Base-by-base conservation (phyloP, 2,113 vertebrate species). In the Pangasianodon gigas region DNA sequence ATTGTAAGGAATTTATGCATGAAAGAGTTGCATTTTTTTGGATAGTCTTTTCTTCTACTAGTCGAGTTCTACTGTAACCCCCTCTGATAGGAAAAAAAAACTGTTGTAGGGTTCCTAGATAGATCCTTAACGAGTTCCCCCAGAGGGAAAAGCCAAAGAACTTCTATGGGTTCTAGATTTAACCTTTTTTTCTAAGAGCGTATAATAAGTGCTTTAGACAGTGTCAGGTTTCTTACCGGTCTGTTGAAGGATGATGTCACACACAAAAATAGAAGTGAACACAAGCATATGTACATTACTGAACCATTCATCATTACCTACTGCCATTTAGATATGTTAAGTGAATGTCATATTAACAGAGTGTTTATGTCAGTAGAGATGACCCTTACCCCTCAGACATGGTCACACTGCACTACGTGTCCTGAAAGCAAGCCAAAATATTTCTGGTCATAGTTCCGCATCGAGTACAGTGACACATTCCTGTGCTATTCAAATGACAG, bases 351-450 rank as follows among this genome's bases (percentile, higher is more conserved):
- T 93, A 88, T 91, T 90, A 74, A 85, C 60, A 89, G 44, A 81
- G 85, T 87, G 81, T 84, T 44, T n/a, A 89, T 85, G 32, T 46
- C 84, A 85, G 85, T 54, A 48, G 65, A 89, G 21, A 91, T 69
- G 88, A 92, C 86, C 88, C 92, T 91, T 88, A 92, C 87, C 92
- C 91, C 48, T 93, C 87, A 92, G 92, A 93, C 92, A 91, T 93
- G 93, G 84, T 91, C 69, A 87, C 90, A 46, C 91, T 90, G 67
- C 65, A 75, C 92, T 89, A 88, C 65, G 87, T 91, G 93, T 90
- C 92, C 90, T 91, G 88, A 91, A 88, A 89, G 75, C 74, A 81
- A 90, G 87, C 87, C 87, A 90, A 80, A 77, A 65, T 90, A 85
- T 85, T 88, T 85, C 80, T 48, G 48, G 89, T 92, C 92, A 94